These are phyloP conservation scores for Eublepharis macularius DNA, from an alignment of 2,113 vertebrate species.

Conservation along the genomic window DNA sequence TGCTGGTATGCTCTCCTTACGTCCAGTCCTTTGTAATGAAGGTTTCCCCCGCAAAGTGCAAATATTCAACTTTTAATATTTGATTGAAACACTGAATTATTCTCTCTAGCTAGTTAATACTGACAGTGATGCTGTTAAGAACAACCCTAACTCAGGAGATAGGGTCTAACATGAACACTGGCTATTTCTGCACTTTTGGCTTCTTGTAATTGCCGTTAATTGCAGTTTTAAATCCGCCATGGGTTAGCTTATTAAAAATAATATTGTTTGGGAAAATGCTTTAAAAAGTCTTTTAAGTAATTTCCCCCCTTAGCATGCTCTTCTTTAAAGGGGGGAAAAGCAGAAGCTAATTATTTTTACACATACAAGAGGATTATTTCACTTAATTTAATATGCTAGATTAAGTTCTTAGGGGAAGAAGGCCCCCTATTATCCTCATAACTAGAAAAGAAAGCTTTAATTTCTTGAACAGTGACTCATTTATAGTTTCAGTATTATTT, in stretches of 20 bases:
- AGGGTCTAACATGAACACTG: constrained; percentile 59
- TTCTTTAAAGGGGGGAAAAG: constrained; percentile 42
- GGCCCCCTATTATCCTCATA: not conserved
- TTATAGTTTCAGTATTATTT: not conserved
- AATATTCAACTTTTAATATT: constrained; percentile 11
- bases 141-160: constrained; percentile 38
- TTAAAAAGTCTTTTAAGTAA: constrained; percentile 14
- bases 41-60: not conserved
- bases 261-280: constrained; percentile 47
- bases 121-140: constrained; percentile 26
- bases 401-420: constrained; percentile 23
- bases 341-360: constrained; percentile 62
- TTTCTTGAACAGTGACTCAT: not conserved
- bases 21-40: not conserved
- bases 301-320: constrained; percentile 43
- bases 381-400: constrained; percentile 56
- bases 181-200: constrained; percentile 41
- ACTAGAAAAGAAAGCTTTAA: constrained; percentile 4
- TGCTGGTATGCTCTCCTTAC: not conserved
- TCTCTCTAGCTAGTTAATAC: constrained; percentile 47
- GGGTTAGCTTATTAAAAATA: constrained; percentile 66
- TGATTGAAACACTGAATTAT: constrained; percentile 23
- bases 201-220: constrained; percentile 33
- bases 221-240: constrained; percentile 60
- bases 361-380: constrained; percentile 61